These are phyloP conservation scores for Cheirogaleus major DNA, from an alignment of 2,797 vertebrate species.

Conservation along the genomic window DNA sequence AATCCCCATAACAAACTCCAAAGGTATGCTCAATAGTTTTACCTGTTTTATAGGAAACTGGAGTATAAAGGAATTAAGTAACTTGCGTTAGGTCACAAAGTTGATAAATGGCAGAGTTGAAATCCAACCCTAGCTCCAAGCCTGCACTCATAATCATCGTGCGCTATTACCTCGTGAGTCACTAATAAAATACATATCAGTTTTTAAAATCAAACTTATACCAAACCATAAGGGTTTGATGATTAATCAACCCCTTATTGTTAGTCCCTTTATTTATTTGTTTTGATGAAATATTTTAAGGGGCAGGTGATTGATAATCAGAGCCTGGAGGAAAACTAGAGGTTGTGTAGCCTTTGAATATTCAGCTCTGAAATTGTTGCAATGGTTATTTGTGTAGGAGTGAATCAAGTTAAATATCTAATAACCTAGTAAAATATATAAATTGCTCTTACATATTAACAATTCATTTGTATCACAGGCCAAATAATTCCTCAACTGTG, in stretches of 20 bases:
- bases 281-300: background rate
- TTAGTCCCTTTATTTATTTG: background rate
- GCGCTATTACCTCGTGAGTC: background rate
- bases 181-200: background rate
- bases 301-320: background rate
- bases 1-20: background rate
- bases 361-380: background rate
- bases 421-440: background rate
- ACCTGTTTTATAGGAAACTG: background rate
- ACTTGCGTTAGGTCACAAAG: background rate
- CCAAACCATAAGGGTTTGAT: background rate
- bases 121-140: background rate
- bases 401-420: background rate
- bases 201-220: slow-evolving; percentile 1
- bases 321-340: background rate
- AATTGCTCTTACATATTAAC: background rate
- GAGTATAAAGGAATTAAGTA: background rate
- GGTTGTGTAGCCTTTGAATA: background rate
- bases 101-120: background rate
- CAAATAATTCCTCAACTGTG: background rate
- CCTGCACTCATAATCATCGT: background rate
- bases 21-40: background rate
- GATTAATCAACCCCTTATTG: background rate
- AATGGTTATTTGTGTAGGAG: background rate
- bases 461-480: background rate